Evolutionary conservation across 2,797 vertebrate species (phyloP).

Genomic region (Falco naumanni): DNA sequence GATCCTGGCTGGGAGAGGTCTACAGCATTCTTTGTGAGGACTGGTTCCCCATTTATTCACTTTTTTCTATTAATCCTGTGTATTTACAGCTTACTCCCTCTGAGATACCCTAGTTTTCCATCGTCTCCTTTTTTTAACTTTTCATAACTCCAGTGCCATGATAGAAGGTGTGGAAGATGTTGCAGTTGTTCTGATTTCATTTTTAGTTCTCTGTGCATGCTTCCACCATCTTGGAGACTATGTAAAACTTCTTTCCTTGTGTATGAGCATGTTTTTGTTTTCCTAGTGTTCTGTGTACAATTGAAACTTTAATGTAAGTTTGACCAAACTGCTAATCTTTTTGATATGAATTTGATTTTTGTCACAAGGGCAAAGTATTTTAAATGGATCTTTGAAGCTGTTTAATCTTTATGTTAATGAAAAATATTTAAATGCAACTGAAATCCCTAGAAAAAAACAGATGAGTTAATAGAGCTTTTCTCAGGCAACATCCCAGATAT

Average conservation of each 20-base stretch:
- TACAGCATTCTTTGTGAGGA: accelerated
- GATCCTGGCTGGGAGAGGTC: not conserved
- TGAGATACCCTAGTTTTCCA: not conserved
- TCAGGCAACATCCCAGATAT: not conserved
- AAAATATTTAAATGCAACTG: not conserved
- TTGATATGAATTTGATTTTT: not conserved
- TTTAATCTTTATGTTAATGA: not conserved
- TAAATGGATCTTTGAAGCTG: not conserved
- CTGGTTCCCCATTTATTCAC: not conserved
- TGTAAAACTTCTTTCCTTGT: not conserved
- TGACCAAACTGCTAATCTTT: not conserved
- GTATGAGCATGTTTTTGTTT: not conserved
- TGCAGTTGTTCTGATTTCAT: not conserved
- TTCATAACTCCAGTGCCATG: not conserved
- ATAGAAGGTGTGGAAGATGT: not conserved
- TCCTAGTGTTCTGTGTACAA: not conserved
- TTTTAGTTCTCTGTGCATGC: not conserved
- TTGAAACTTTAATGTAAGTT: not conserved
- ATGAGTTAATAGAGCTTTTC: not conserved
- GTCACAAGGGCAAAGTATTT: not conserved
- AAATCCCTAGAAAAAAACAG: not conserved
- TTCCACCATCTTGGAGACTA: not conserved
- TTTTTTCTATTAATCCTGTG: not conserved
- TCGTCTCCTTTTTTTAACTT: not conserved
- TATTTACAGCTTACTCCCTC: not conserved